Evolutionary conservation across 2,113 vertebrate genomes (phyloP), one percentile per base, ranked within the genome.

Genomic region (Entomyzon cyanotis): DNA sequence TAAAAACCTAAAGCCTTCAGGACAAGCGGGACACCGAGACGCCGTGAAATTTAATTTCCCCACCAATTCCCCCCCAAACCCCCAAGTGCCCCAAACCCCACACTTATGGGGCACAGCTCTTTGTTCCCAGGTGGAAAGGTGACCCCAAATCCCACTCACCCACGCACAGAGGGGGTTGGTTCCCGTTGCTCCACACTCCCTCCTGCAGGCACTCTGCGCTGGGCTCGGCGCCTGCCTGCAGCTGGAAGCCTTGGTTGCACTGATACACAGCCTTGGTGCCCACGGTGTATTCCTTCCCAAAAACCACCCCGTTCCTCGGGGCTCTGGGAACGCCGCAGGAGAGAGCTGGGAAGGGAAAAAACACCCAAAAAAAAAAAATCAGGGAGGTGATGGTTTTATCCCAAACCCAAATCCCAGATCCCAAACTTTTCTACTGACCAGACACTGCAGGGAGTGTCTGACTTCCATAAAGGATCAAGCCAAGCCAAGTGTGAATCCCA

Each of bases 211-310:
- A 99, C 94, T 98, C 97, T 0, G 98, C 15, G 12, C 98, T 98
- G 78, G 98, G 96, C 25, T 98, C 96, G 6, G 98, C 42, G 0
- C 97, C 97, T 1, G 97, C 96, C 19, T 98, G 95, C 46, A 99
- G 98, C 56, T 98, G 98, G 97, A 99, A 99, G 69, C 99, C 99
- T 8, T 98, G 97, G 60, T 98, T 98, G 95, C 99, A 99, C 44
- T 98, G 98, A 97, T 99, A 99, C 58, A 98, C 58, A 5, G 99
- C 99, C 79, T 96, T 98, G n/a, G 98, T 99, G 5, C 99, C 99
- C 46, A 99, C 97, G 0, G 99, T 99, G 96, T 99, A 99, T 96
- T 99, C 99, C 95, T 99, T 99, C 41, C 99, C 99, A 37, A 98
- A 98, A 25, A 99, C 98, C 4, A 99, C 98, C 4, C 99, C 99